A percentile compares a stretch with the other conserved stretches of the same genome.
Evolutionary conservation across 2,888 invertebrate genomes (phyloP).

Genomic region (Amphipyra berbera): DNA sequence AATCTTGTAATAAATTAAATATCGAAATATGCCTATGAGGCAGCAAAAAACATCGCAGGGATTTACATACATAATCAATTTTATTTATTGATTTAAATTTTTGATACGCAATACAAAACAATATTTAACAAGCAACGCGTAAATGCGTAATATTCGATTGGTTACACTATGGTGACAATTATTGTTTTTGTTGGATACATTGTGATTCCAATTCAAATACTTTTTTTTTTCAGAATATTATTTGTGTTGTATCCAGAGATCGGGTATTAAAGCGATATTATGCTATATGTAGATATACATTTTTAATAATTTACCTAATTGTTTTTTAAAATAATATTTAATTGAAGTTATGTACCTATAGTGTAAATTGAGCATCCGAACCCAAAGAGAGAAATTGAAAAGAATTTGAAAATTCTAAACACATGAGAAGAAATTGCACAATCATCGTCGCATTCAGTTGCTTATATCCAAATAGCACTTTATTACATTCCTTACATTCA

Average conservation of each 20-base stretch:
- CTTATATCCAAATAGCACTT: neutral
- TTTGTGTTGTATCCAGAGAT: too few species aligned
- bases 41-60: conserved; percentile 1
- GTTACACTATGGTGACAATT: neutral
- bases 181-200: neutral
- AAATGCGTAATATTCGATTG: conserved; percentile 5
- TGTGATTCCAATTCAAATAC: neutral
- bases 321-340: too few species aligned
- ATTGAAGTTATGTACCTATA: too few species aligned
- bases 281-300: too few species aligned
- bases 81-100: conserved; percentile 16
- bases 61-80: conserved; percentile 23
- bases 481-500: neutral
- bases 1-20: conserved; percentile 3
- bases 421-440: too few species aligned
- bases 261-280: too few species aligned
- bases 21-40: conserved; percentile 4
- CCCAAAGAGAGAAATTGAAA: too few species aligned
- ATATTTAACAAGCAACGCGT: neutral
- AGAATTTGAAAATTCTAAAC: too few species aligned
- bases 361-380: too few species aligned
- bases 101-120: conserved; percentile 13
- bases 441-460: too few species aligned
- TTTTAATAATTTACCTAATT: too few species aligned
- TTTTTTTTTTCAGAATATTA: neutral